Conservation (phyloP, 1,140 invertebrate species). For the Mactra quadrangularis region DNA sequence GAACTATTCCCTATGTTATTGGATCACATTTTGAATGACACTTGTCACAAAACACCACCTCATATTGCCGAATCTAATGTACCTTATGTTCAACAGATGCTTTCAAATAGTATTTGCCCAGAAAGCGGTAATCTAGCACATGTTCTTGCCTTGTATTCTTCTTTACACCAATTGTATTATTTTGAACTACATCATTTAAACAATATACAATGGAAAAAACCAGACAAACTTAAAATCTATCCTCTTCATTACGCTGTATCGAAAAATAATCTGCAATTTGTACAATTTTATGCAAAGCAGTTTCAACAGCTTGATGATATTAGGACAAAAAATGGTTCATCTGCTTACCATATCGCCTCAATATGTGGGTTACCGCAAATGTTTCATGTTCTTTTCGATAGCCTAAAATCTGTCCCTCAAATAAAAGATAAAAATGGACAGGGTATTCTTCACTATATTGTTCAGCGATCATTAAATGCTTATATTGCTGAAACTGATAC, state of each 20-base stretch:
- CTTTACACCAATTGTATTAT: background rate
- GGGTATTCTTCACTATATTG: constrained; percentile 12
- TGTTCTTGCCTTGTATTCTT: constrained; percentile 4
- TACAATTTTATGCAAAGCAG: background rate
- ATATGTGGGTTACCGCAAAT: background rate
- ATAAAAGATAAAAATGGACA: background rate
- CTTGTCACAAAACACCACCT: background rate
- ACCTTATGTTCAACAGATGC: background rate
- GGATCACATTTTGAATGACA: background rate
- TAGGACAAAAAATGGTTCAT: constrained; percentile 1
- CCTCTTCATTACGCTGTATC: constrained; percentile 40
- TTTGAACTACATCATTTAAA: background rate
- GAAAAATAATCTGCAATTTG: too few relatives aligned
- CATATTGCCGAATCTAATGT: background rate
- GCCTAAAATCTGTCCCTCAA: too few relatives aligned
- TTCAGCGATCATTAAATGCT: background rate
- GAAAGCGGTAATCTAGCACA: constrained; percentile 11
- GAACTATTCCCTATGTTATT: background rate
- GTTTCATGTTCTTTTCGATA: background rate
- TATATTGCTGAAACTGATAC: background rate
- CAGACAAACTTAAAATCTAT: background rate
- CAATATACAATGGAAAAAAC: constrained; percentile 15
- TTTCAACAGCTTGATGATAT: background rate
- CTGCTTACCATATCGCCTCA: constrained; percentile 3
- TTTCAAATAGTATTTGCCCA: background rate